Base-by-base conservation (phyloP, 2,797 vertebrate genomes). In the Urophycis tenuis region DNA sequence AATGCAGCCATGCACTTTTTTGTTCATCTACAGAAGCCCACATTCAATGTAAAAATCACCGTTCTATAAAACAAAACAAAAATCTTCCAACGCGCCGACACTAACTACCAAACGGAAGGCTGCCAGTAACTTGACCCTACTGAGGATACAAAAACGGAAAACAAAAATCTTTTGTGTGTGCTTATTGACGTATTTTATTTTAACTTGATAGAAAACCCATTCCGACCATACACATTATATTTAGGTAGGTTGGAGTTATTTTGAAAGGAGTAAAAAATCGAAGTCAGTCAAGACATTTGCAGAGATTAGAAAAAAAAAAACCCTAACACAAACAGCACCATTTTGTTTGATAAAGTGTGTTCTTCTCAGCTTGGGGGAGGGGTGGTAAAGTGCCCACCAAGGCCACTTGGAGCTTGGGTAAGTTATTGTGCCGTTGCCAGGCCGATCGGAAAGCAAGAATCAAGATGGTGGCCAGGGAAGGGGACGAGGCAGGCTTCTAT, bases 1-100 rank as follows among this genome's bases (percentile, higher is more conserved):
- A 78, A 33, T 67, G 45, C 67, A 81, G 81, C 71, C 89, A 89
- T 90, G 88, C 89, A 90, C 80, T 75, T 82, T 82, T n/a, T 30
- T 64, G 60, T 64, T 67, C 25, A 67, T 60, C 88, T 79, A 86
- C 15, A 86, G 69, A 84, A 78, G 72, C 75, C 82, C 78, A 75
- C 78, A 83, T 77, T 35, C 71, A 74, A 75, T 76, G 73, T 76
- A 49, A 73, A 79, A 80, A 85, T 71, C n/a, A 79, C 73, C 76
- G 67, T 78, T 87, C 77, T 86, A 72, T 82, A 81, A 78, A 86
- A 77, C 17, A 84, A 75, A 80, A 80, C 74, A 79, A 36, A 25
- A 53, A 17, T 81, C 0, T 72, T 15, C 77, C 77, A 82, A 74
- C 64, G 12, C 12, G 60, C n/a, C 34, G 12, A n/a, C 9, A 35